Evolutionary conservation across 1,140 invertebrate species (phyloP), one percentile per base, ranked within the genome.

Genomic region (Cardiocondyla obscurior): DNA sequence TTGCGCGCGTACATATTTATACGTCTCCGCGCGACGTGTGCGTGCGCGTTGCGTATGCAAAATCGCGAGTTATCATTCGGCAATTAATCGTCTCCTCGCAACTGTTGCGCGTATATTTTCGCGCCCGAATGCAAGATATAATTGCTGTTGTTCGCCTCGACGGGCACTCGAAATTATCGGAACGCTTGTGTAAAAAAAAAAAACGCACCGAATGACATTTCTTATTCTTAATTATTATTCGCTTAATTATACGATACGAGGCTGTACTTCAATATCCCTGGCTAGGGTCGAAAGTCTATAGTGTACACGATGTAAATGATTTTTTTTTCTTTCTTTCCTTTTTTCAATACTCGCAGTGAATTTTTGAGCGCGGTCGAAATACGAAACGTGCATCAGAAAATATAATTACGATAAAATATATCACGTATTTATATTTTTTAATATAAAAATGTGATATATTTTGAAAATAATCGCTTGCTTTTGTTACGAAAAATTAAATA

Each of bases 11-110:
- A 3, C 33, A 22, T 51, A 42, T 44, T 19, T 39, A 58, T 55
- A 12, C 44, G 10, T 76, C 36, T 28, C 14, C 33, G 55, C 12
- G 7, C n/a, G 6, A 14, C 22, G n/a, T 77, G 14, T 30, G 33
- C 36, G 36, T 62, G 39, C 16, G 14, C 14, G 22, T 42, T 25
- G 39, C 39, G 28, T 25, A 53, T 36, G 28, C 58, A 77, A 67
- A 39, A 58, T 12, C 53, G 12, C 28, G 44, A 81, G 36, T 36
- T 81, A 55, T 81, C 73, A 30, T 64, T 76, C 58, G 58, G 28
- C 19, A 65, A 76, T 76, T 65, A 76, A 64, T 76, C 39, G 39
- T 49, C 30, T 64, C 19, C 39, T 46, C 72, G 39, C 55, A 44
- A 74, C 25, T 36, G 28, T 46, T 62, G 58, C 30, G n/a, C 22